phyloP scores from a whole-genome alignment of 1,140 invertebrate species.

The Nephila pilipes region DNA sequence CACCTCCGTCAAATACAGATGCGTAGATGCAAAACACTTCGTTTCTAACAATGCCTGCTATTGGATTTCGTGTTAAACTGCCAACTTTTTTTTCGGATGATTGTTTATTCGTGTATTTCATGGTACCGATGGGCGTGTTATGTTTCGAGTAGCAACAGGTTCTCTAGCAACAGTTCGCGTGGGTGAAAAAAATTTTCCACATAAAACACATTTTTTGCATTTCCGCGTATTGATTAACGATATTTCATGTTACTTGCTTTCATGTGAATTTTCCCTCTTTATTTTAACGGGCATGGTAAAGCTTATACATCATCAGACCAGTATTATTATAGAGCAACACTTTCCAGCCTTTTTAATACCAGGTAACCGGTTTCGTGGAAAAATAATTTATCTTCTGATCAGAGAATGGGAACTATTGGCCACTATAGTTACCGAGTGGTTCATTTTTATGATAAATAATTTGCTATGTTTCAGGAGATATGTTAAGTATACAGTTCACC shows the following conservation, averaged over 20 bases:
- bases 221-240: conserved; percentile 23
- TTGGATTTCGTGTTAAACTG: background rate
- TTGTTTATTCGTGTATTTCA: background rate
- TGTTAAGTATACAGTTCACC: no score
- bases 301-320: no score
- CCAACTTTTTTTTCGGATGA: background rate
- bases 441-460: no score
- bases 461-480: no score
- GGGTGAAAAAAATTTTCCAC: background rate
- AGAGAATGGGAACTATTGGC: no score
- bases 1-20: background rate
- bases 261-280: no score
- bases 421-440: no score
- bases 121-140: background rate
- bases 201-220: background rate
- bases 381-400: no score
- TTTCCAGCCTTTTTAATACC: no score
- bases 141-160: conserved; percentile 17
- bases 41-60: background rate
- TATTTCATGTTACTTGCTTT: background rate
- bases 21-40: background rate
- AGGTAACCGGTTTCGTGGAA: no score
- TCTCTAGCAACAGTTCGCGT: conserved; percentile 2
- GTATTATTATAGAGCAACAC: no score
- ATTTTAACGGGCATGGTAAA: no score